Evolutionary conservation across 1,140 invertebrate species (phyloP).

Genomic region (Trichogramma pretiosum): DNA sequence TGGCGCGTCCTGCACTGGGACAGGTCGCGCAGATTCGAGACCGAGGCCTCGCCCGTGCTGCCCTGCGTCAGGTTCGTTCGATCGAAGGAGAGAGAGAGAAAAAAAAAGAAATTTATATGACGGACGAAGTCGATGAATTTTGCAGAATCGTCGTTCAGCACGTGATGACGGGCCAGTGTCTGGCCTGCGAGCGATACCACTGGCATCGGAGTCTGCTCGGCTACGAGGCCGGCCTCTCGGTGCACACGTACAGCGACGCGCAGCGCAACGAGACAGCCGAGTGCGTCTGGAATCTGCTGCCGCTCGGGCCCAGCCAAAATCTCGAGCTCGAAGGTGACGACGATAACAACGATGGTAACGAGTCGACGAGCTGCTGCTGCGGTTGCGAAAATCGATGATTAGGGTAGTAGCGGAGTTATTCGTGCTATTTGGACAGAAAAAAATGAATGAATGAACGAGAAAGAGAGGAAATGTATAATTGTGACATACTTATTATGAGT

Average conservation of each 20-base stretch:
- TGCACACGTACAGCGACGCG: slow-evolving; percentile 19
- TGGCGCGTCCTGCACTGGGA: slow-evolving; percentile 19
- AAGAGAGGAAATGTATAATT: too few species aligned
- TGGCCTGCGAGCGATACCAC: slow-evolving; percentile 14
- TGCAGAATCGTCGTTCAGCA: slow-evolving; percentile 21
- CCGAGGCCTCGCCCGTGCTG: slow-evolving; percentile 15
- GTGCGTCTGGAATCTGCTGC: slow-evolving; percentile 23
- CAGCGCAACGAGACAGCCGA: slow-evolving; percentile 17
- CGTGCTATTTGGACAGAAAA: too few species aligned
- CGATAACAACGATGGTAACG: too few species aligned
- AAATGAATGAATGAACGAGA: too few species aligned
- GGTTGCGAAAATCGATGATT: too few species aligned
- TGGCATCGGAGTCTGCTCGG: slow-evolving; percentile 21
- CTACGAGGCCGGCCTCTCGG: slow-evolving; percentile 19
- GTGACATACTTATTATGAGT: too few species aligned
- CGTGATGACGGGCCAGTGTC: slow-evolving; percentile 21
- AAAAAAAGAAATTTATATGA: neutral
- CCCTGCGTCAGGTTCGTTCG: slow-evolving; percentile 4
- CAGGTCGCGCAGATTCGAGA: slow-evolving; percentile 15
- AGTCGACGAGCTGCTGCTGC: too few species aligned
- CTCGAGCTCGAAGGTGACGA: too few species aligned
- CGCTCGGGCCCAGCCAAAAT: too few species aligned
- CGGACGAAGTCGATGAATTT: too few species aligned
- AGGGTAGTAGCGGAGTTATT: too few species aligned
- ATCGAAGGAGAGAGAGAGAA: neutral